Base-by-base conservation (phyloP, 2,113 vertebrate genomes). In the Copsychus sechellarum region DNA sequence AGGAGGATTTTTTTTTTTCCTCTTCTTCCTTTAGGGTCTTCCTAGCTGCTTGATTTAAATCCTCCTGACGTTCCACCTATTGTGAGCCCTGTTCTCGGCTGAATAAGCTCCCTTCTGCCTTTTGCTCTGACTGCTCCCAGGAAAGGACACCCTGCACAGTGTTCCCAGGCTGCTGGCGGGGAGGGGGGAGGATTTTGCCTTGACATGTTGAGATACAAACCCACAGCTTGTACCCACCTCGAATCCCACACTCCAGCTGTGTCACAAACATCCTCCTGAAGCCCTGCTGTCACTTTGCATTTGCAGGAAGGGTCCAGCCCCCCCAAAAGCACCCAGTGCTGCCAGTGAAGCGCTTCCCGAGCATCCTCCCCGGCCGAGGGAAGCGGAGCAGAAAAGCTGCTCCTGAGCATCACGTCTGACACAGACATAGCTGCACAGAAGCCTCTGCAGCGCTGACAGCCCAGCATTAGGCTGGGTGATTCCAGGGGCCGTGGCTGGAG, bases 51-150 rank as follows among this genome's bases (percentile, higher is more conserved):
- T 87, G 85, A 96, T 96, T 96, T 97, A 97, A 97, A 87, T 84
- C 92, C 90, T 95, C 93, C 94, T 96, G 94, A 96, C 96, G 11
- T 88, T 87, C 86, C 91, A 90, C 90, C 90, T 94, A 93, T 90
- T 92, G 88, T 80, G n/a, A 94, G 48, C 34, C 82, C 83, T 14
- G 9, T 94, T 93, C 69, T 87, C 33, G 6, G 92, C 85, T 94
- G 92, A 96, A 90, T 62, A 91, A 91, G 93, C 70, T 81, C 53
- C 42, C 3, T 15, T 34, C 90, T 84, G 93, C 88, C 80, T 91
- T 91, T 90, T 92, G 64, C 90, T 91, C 40, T 69, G 43, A 7
- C 64, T 56, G 80, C 77, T 88, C 34, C 77, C 45, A 80, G 92
- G 87, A 88, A 96, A 97, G 71, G 85, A 85, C 86, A 77, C 85